Base-by-base conservation (phyloP, 2,113 vertebrate species). In the Callionymus lyra region DNA sequence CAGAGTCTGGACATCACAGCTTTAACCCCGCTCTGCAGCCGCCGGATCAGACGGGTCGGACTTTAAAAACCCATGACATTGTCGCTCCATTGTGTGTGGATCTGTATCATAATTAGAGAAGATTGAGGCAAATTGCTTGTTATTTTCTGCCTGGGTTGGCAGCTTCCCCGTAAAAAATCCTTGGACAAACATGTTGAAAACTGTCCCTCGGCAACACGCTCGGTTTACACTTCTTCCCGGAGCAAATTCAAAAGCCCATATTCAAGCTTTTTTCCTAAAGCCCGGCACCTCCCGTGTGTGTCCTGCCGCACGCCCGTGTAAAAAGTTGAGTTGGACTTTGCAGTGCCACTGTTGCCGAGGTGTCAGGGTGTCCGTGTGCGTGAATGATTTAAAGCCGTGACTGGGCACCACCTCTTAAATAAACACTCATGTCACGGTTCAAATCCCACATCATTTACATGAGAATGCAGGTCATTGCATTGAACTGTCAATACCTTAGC, bases 51-150 rank as follows among this genome's bases (percentile, higher is more conserved):
- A 67, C 60, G 15, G 66, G 44, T 50, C 50, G 12, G 46, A 56
- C 66, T 59, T 60, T 56, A 41, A 56, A 65, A 65, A 59, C 39
- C 46, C 70, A 67, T 45, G 64, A 75, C 57, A 59, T 49, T 6
- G 62, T 60, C 34, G 64, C 18, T 69, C 60, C 45, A 66, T 68
- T 72, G 65, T 75, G 59, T 50, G 19, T 53, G 74, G 76, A 81
- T 79, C 56, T 76, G 56, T 70, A 79, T 79, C 74, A 70, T 77
- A 79, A 79, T 79, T 76, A 68, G 65, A 40, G 53, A 68, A 56
- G 70, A 79, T 72, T 66, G 72, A 51, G 59, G 67, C 59, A 76
- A 81, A 77, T 71, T 71, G 69, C 69, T 61, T 44, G 64, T 73
- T 54, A 75, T 79, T 72, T 75, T 81, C 71, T 70, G 72, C 58